These are phyloP conservation scores for Ectemnius lituratus DNA, from an alignment of 2,888 invertebrate genomes.

Conservation along the genomic window DNA sequence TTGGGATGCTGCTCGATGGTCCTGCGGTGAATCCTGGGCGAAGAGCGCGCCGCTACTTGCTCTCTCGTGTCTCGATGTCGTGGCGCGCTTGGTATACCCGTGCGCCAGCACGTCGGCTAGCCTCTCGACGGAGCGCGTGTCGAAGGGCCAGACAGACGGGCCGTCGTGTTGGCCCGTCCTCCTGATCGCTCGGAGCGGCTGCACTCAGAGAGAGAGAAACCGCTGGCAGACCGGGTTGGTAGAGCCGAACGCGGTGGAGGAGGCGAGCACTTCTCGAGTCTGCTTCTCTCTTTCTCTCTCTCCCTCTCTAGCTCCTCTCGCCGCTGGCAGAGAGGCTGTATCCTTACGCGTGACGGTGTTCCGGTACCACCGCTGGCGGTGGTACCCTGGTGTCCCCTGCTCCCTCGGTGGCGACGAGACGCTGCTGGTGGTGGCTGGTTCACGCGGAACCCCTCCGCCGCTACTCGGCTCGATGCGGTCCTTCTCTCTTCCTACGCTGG, in stretches of 20 bases:
- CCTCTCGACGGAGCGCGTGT: constrained; percentile 59
- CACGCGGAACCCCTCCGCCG: constrained; percentile 14
- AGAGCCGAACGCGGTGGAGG: constrained; percentile 46
- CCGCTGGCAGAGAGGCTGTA: constrained; percentile 49
- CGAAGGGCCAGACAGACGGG: constrained; percentile 63
- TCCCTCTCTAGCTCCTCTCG: constrained; percentile 42
- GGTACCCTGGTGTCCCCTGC: not conserved
- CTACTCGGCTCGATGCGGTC: not conserved
- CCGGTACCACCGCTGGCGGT: constrained; percentile 27
- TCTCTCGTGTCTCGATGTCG: constrained; percentile 14
- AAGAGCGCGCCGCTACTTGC: not conserved
- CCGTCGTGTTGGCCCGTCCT: constrained; percentile 55
- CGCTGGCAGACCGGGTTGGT: constrained; percentile 43
- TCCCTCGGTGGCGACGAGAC: constrained; percentile 29
- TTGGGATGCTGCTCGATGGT: constrained; percentile 11
- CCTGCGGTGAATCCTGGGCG: constrained; percentile 9
- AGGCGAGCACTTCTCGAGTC: constrained; percentile 35
- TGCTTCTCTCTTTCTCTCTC: constrained; percentile 16
- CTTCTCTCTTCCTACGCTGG: constrained; percentile 10
- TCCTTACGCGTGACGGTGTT: constrained; percentile 61
- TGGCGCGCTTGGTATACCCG: constrained; percentile 27
- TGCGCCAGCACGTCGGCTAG: constrained; percentile 51
- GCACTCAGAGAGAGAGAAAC: constrained; percentile 31
- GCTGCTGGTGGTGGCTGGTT: constrained; percentile 26
- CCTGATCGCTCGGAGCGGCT: constrained; percentile 51